Conservation (phyloP, 2,797 vertebrate species). For the Psittacula echo region DNA sequence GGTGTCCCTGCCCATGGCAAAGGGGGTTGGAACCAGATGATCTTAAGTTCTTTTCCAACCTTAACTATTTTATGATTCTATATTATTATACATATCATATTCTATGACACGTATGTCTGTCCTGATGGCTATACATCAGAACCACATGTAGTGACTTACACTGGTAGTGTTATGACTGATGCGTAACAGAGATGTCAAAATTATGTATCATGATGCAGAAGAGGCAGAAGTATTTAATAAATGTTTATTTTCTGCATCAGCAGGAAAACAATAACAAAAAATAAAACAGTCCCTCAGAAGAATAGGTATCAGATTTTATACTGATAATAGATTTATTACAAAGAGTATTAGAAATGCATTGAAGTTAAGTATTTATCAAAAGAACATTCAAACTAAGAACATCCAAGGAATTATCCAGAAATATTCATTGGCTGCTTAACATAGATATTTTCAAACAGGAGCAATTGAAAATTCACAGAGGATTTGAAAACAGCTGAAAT, state of each 20-base stretch:
- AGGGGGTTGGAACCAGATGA: not conserved
- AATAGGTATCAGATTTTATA: not conserved
- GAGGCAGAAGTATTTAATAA: not conserved
- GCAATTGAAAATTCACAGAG: not conserved
- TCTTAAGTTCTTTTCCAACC: not conserved
- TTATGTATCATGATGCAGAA: not conserved
- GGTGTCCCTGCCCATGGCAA: not conserved
- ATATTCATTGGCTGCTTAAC: not conserved
- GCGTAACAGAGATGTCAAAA: not conserved
- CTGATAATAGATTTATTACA: not conserved
- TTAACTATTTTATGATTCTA: not conserved
- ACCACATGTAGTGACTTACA: not conserved
- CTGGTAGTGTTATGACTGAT: not conserved
- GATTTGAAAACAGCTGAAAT: not conserved
- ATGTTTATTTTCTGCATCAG: not conserved
- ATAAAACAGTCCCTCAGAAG: rapidly evolving
- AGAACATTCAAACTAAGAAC: not conserved
- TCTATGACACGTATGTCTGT: not conserved
- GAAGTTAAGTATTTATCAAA: not conserved
- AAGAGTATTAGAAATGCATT: not conserved
- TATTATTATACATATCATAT: not conserved
- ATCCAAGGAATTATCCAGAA: not conserved
- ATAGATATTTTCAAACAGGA: not conserved
- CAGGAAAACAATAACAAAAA: not conserved
- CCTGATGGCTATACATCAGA: not conserved